Evolutionary conservation across 92 coral and sea anemone genomes (phyloP), one percentile per base, ranked within the genome.

Genomic region (Bergia puertoricense): DNA sequence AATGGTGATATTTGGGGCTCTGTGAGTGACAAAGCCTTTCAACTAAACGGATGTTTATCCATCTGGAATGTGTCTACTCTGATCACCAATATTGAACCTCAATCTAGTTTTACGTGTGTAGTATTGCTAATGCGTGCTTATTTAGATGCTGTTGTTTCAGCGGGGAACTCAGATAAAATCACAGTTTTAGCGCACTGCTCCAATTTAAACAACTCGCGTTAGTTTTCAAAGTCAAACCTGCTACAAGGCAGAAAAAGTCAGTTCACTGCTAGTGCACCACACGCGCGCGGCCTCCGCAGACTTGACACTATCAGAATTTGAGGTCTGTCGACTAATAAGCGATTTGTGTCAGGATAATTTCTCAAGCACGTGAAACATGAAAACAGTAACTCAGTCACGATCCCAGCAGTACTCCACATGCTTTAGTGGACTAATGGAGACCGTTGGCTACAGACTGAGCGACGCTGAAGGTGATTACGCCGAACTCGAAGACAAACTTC

Each of bases 401-500:
- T 74, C 79, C 11, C 59, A 30, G 16, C 87, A 84, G 41, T 59
- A 72, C 67, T 84, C 87, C 67, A 84, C 75, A 84, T 69, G 65
- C 8, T 84, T 69, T 40, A 84, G 79, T 72, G 87, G 87, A 36
- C 87, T 69, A 1, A 84, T 84, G 87, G 87, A 69, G 79, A 50
- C 87, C 9, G 78, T 84, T n/a, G 87, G 87, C 20, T 84, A 79
- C 7, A 84, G 72, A 20, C 45, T 84, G 22, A 84, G 87, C 8
- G 87, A 84, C 68, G 79, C 87, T 8, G 87, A 84, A 54, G 87
- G 87, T 30, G 87, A 84, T 16, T 84, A 84, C 38, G 87, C 87
- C 2, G 87, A 84, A 4, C 62, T 84, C 1, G 87, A 84, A 46
- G 44, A 68, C 15, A 69, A 84, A 68, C 87, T 84, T 46, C 87